Base-by-base conservation (phyloP, 2,888 invertebrate genomes). In the Rotaria socialis region DNA sequence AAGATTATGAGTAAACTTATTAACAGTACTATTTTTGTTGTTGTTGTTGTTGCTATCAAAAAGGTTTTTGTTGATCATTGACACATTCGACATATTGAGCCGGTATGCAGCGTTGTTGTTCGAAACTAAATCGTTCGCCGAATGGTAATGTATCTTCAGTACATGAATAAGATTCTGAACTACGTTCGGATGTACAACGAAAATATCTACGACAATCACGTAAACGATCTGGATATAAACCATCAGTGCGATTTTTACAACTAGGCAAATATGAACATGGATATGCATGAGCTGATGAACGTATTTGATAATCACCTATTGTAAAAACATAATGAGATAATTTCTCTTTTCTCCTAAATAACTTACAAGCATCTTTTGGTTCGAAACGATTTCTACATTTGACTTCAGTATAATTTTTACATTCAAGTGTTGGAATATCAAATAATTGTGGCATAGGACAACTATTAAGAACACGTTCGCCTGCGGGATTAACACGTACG, bases 361-460 rank as follows among this genome's bases (percentile, higher is more conserved):
- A 80, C 47, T 43, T 47, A 80, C 80, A 80, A n/a, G 80, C 80
- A 47, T 80, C 80, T 80, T 80, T 80, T 24, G 80, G 80, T 80
- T 80, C 80, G 35, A 80, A 80, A 47, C 80, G 80, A n/a, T 80
- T n/a, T 80, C 47, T 43, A 80, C 80, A 80, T 80, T 80, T 43
- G n/a, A 80, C 80, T 80, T 80, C 47, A 24, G 43, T 80, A 47
- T 80, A 80, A 80, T 43, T 43, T 80, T 47, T 80, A 80, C 80
- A 80, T 47, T 80, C 80, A n/a, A 80, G n/a, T 47, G 19, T n/a
- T 47, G 22, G 41, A 24, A 47, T 47, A 80, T 80, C 80, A 80
- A 80, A 80, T 80, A 80, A n/a, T 80, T 47, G 47, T 80, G 80
- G 80, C 80, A 80, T 80, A 14, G 80, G 80, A 80, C 80, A 80